Percentiles rank a stretch among this genome's conserved stretches.
These are phyloP conservation scores for Enteromius treurensis DNA, from an alignment of 2,797 vertebrate species.

Conservation along the genomic window DNA sequence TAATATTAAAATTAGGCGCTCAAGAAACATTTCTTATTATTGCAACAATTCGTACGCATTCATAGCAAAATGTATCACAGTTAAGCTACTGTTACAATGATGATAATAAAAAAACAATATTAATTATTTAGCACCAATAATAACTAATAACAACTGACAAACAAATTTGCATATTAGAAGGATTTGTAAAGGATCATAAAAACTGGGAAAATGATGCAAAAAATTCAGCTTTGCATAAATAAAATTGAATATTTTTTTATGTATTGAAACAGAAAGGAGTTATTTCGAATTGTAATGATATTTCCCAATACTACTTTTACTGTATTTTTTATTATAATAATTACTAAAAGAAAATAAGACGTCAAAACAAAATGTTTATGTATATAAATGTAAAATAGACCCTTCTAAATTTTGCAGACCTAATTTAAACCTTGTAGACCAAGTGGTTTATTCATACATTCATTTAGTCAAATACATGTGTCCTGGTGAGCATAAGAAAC, in stretches of 20 bases:
- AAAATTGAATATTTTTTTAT: not conserved
- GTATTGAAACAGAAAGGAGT: not conserved
- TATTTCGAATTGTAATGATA: not conserved
- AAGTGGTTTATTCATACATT: not conserved
- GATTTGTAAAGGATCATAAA: not conserved
- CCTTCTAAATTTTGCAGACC: too few species aligned
- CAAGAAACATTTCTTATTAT: not conserved
- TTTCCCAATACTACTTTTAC: too few species aligned
- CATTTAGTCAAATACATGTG: not conserved
- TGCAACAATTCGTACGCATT: too few species aligned
- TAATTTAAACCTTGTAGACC: too few species aligned
- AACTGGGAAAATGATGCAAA: not conserved
- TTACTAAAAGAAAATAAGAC: not conserved
- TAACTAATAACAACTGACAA: not conserved
- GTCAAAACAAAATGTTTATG: too few species aligned
- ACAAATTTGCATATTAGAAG: not conserved
- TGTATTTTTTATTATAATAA: not conserved
- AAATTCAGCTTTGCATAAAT: slow-evolving; percentile 4
- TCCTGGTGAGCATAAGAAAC: not conserved
- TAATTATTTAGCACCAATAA: not conserved
- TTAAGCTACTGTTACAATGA: not conserved
- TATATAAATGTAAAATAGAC: too few species aligned
- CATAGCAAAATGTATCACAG: not conserved
- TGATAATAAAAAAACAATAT: not conserved
- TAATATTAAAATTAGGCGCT: not conserved